Percentiles rank a stretch among this genome's conserved stretches.
phyloP scores from a whole-genome alignment of 2,888 invertebrate genomes.

The Drosophila demipolita region DNA sequence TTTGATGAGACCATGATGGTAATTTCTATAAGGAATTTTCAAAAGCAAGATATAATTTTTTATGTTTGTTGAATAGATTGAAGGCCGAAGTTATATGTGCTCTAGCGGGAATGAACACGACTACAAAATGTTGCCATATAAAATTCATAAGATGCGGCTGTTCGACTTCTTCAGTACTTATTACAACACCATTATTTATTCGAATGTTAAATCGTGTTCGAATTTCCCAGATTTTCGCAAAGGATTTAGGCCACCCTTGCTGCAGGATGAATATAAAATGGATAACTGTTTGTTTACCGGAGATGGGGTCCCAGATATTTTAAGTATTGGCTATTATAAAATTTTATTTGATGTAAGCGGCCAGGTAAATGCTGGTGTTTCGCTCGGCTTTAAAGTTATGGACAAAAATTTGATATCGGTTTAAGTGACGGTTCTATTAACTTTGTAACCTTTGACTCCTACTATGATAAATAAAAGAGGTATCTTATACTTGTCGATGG shows the following conservation, averaged over 20 bases:
- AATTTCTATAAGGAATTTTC: neutral
- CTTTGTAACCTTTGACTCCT: neutral
- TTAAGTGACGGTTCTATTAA: neutral
- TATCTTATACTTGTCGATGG: too few relatives aligned
- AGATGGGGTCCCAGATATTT: neutral
- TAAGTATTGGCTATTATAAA: neutral
- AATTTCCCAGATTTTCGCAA: neutral
- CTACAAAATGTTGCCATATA: neutral
- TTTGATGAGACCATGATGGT: constrained; percentile 2
- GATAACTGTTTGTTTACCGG: neutral
- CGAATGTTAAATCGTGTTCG: neutral
- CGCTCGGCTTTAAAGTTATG: neutral
- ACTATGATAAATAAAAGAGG: neutral
- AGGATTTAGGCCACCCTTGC: neutral
- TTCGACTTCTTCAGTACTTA: neutral
- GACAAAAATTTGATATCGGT: neutral
- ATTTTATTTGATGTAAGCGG: neutral
- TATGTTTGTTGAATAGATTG: neutral
- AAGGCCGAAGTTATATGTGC: neutral
- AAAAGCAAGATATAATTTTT: neutral
- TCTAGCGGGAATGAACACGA: neutral
- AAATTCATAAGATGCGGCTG: neutral
- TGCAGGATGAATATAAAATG: neutral
- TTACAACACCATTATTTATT: neutral
- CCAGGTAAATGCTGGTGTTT: neutral